A percentile compares a stretch with the other conserved stretches of the same genome.
These are phyloP conservation scores for Amblyraja radiata DNA, from an alignment of 2,797 vertebrate genomes.

Conservation along the genomic window DNA sequence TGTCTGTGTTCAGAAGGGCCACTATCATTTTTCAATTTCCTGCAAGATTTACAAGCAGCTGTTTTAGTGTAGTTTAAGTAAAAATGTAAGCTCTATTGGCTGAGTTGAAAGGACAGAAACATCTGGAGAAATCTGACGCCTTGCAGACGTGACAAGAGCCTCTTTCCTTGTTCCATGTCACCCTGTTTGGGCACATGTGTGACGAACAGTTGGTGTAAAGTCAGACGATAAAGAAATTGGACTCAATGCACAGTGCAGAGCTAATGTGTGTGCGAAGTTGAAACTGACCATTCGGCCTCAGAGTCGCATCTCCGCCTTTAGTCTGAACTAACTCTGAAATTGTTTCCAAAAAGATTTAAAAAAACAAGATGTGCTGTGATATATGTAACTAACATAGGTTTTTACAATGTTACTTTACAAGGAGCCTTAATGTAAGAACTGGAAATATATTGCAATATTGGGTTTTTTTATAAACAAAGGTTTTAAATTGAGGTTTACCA, in stretches of 20 bases:
- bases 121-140: neutral
- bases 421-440: neutral
- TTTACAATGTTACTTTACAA: neutral
- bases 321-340: neutral
- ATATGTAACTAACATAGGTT: neutral
- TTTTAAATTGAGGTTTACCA: too few relatives aligned
- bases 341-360: neutral
- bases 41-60: too few relatives aligned
- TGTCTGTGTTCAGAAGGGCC: too few relatives aligned
- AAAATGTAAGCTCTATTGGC: too few relatives aligned
- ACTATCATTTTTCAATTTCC: neutral
- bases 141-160: neutral
- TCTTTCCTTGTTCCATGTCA: neutral
- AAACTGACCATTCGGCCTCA: neutral
- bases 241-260: neutral
- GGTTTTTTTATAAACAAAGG: too few relatives aligned
- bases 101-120: neutral
- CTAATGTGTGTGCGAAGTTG: neutral
- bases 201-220: neutral
- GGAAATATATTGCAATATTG: neutral
- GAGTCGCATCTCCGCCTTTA: neutral
- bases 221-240: neutral
- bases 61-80: too few relatives aligned
- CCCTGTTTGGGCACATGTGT: neutral
- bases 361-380: neutral